phyloP scores from a whole-genome alignment of 2,113 vertebrate genomes.

The Felis catus region DNA sequence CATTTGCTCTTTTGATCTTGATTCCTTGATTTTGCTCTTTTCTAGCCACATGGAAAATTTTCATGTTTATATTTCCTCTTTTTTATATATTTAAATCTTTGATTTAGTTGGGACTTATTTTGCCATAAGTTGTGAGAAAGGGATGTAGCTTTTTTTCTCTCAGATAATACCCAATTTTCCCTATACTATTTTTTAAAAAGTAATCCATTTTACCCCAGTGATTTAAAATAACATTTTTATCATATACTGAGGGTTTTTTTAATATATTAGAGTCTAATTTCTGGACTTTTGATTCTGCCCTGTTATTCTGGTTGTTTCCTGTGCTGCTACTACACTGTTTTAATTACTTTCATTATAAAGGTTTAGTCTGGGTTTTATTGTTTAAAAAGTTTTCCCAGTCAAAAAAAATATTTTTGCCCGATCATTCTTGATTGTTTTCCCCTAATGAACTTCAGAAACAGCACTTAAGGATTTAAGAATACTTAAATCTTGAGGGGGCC shows the following conservation, averaged over 20 bases:
- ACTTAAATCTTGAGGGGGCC: no score
- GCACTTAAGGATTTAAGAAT: neutral
- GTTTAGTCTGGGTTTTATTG: neutral
- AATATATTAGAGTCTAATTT: neutral
- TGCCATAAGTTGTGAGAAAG: neutral
- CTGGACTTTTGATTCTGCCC: neutral
- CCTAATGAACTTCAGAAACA: neutral
- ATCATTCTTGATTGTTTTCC: neutral
- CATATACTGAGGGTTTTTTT: neutral
- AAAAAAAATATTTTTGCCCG: neutral
- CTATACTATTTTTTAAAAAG: neutral
- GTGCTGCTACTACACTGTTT: neutral
- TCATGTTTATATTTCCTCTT: neutral
- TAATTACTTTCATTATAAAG: conserved; percentile 15
- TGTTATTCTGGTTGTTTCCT: neutral
- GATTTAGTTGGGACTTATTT: conserved; percentile 5
- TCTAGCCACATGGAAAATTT: neutral
- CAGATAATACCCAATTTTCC: neutral
- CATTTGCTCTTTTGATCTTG: neutral
- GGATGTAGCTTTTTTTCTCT: neutral
- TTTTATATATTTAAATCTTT: neutral
- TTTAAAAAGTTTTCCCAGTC: neutral
- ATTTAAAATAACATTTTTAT: neutral
- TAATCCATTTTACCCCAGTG: neutral
- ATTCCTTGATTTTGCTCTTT: conserved; percentile 11